Conservation (phyloP, 2,888 invertebrate species). For the Drosophila neonasuta region DNA sequence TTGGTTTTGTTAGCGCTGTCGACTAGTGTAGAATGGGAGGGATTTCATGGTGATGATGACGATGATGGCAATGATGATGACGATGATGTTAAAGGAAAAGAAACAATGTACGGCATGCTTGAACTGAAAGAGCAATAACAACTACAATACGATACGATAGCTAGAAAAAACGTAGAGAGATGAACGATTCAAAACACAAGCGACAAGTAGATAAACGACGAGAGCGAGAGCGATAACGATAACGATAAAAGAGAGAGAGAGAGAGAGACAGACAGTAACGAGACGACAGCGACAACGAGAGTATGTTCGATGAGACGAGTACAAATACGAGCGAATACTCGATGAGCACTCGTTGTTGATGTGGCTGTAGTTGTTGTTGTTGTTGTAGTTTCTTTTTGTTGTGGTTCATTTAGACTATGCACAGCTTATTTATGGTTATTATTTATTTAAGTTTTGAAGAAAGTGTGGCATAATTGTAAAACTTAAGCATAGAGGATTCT, state of each 20-base stretch:
- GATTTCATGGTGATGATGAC: conserved; percentile 16
- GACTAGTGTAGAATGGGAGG: conserved; percentile 20
- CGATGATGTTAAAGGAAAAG: neutral
- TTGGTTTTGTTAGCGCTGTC: conserved; percentile 42
- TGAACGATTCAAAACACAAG: conserved; percentile 46
- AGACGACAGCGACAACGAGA: conserved; percentile 56
- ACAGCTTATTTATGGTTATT: conserved; percentile 58
- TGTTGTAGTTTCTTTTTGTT: conserved; percentile 26
- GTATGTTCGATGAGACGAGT: conserved; percentile 33
- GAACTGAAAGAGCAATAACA: conserved; percentile 27
- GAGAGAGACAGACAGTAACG: conserved; percentile 35
- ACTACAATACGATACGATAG: conserved; percentile 50
- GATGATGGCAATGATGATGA: conserved; percentile 8
- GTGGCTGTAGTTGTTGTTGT: conserved; percentile 33
- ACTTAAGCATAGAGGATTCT: conserved; percentile 15
- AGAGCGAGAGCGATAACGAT: conserved; percentile 30
- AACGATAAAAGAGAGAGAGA: conserved; percentile 23
- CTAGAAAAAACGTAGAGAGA: conserved; percentile 55
- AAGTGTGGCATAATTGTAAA: conserved; percentile 50
- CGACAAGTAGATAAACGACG: conserved; percentile 34
- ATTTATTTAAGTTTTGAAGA: conserved; percentile 52
- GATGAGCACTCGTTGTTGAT: conserved; percentile 30
- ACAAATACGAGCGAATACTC: conserved; percentile 21
- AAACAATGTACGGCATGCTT: conserved; percentile 54
- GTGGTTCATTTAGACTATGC: conserved; percentile 43